These are phyloP conservation scores for Hydrozoanthus gracilis DNA, from an alignment of 92 coral and sea anemone species.

Conservation along the genomic window DNA sequence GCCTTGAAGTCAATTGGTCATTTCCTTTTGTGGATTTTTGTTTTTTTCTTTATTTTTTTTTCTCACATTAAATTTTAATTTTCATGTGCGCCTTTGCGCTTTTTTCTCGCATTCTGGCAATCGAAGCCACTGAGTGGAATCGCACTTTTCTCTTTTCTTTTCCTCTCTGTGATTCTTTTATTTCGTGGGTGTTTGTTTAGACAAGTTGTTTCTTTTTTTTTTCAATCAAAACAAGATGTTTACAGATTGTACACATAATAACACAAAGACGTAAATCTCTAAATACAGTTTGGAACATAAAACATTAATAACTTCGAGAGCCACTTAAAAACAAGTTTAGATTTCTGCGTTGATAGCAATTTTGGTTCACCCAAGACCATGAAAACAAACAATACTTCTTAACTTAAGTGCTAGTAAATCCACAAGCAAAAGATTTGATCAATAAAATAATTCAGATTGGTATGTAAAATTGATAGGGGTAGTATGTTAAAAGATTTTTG, in stretches of 20 bases:
- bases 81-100: constrained; percentile 3
- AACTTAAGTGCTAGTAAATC: no score
- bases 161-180: neutral
- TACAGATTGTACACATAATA: neutral
- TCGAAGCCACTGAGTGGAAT: constrained; percentile 27
- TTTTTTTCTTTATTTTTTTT: constrained; percentile 1
- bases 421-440: no score
- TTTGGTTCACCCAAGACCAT: no score
- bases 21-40: constrained; percentile 19
- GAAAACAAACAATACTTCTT: no score
- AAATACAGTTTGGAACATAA: neutral
- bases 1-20: constrained; percentile 25
- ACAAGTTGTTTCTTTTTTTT: neutral
- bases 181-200: constrained; percentile 25
- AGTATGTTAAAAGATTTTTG: no score
- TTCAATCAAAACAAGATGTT: constrained; percentile 20
- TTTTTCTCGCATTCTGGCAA: constrained; percentile 32
- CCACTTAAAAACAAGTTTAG: neutral
- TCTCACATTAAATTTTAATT: constrained; percentile 1
- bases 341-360: no score
- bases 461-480: no score
- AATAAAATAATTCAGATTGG: no score
- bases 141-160: constrained; percentile 32
- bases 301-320: neutral
- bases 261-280: neutral